Base-by-base conservation (phyloP, 2,888 invertebrate species). In the Pachliopta kotzebuea region DNA sequence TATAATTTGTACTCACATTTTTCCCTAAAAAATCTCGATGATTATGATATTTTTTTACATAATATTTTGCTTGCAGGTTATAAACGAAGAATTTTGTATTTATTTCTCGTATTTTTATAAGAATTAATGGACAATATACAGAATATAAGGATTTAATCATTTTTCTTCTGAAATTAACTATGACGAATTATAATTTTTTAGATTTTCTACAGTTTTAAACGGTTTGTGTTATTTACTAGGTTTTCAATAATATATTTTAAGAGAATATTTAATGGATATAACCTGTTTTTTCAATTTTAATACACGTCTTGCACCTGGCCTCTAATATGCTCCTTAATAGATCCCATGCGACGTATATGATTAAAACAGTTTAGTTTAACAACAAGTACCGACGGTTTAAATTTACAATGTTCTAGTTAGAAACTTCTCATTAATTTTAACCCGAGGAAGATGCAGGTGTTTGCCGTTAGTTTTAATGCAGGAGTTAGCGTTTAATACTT, bases 391-490 rank as follows among this genome's bases (percentile, higher is more conserved):
- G 21, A 26, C 55, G n/a, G 29, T 55, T 55, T 21, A 60, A 60
- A 55, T 61, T 61, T 45, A 61, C 45, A 20, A 24, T 45, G 60
- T 37, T 54, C 37, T 61, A 61, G 61, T 61, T 61, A 21, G 20
- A 61, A 61, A 55, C 55, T 61, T 61, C 45, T 42, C 55, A 49
- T 61, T 61, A 61, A 61, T 61, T 61, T 60, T 61, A 61, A 55
- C 45, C 55, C 55, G 29, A 24, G 53, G 23, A 55, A 55, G 61
- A 45, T 55, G 61, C 61, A 61, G 61, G 61, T 61, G 61, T 45
- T 60, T 18, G 60, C 23, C 18, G n/a, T 42, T 60, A 54, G 55
- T 45, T 61, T 55, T 60, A n/a, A 20, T n/a, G 26, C 23, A 21
- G 11, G 18, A 20, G 53, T 55, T 54, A 45, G 4, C 53, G 24